Base-by-base conservation (phyloP, 2,797 vertebrate genomes). In the Phoebastria nigripes region DNA sequence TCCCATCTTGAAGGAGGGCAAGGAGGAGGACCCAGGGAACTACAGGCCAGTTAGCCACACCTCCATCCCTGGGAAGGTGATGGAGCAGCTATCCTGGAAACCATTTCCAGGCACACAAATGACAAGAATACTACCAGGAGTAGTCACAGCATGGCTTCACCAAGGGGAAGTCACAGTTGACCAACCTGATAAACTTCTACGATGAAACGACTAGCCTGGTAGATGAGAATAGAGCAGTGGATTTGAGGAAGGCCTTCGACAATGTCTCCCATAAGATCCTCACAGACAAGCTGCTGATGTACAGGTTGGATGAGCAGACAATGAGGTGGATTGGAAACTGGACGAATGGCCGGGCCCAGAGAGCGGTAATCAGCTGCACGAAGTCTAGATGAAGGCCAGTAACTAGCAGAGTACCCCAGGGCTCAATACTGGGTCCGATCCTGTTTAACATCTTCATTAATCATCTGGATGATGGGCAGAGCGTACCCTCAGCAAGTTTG, bases 311-410 rank as follows among this genome's bases (percentile, higher is more conserved):
- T 28, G 51, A 62, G 49, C 22, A 39, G 26, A 41, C 24, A 78
- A 26, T 22, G 28, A 51, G 19, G 14, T 69, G 4, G 14, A 56
- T 0, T 39, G 20, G 20, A 79, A 56, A 85, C 28, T 29, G 15
- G 35, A 25, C 0, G 2, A 61, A 74, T 10, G 29, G 28, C 2
- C 2, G 2, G 17, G 12, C 29, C n/a, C n/a, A 87, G n/a, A 44
- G 37, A 4, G 13, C 33, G 12, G 10, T n/a, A 10, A 77, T 41
- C 51, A 54, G 21, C 33, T 28, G 25, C 46, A 59, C 22, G 25
- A 66, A 59, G n/a, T 8, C 46, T 47, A 81, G 21, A 8, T 16
- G 33, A 15, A 17, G 35, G 22, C 31, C 22, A 56, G 39, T 49
- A 2, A 44, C 11, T 16, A 37, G 24, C 1, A 1, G 19, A 11